Percentiles rank a stretch among this genome's conserved stretches.
Conservation (phyloP, 1,140 invertebrate genomes). For the Phymorhynchus buccinoides region DNA sequence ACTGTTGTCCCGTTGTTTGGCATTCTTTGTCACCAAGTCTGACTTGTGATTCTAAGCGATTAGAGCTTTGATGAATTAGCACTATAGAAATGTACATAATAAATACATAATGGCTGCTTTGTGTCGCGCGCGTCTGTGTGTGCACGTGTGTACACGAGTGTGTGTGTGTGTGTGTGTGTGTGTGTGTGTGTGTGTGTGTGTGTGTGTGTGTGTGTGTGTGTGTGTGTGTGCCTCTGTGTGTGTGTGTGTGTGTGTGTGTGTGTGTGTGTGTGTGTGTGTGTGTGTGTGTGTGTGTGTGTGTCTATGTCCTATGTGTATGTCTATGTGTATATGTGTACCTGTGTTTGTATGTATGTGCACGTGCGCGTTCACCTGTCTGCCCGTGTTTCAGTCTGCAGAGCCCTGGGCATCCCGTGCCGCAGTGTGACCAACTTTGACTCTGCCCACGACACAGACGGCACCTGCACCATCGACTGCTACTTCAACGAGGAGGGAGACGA, state of each 20-base stretch:
- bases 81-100: too few species aligned
- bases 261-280: neutral
- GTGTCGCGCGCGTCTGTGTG: too few species aligned
- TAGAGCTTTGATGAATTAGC: too few species aligned
- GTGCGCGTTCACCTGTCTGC: neutral
- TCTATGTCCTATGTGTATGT: neutral
- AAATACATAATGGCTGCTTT: too few species aligned
- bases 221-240: neutral
- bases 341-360: constrained; percentile 10
- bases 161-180: neutral
- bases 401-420: constrained; percentile 89
- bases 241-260: neutral
- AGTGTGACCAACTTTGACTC: constrained; percentile 90
- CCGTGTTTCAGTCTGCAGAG: constrained; percentile 80
- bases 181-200: neutral
- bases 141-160: neutral
- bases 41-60: too few species aligned
- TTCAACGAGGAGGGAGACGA: constrained; percentile 73
- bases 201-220: neutral
- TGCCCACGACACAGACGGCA: constrained; percentile 90
- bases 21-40: too few species aligned
- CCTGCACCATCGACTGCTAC: constrained; percentile 89
- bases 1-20: too few species aligned
- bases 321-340: neutral
- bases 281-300: constrained; percentile 1